These are phyloP conservation scores for Iselma pallidipennis DNA, from an alignment of 2,888 invertebrate species.

Conservation along the genomic window DNA sequence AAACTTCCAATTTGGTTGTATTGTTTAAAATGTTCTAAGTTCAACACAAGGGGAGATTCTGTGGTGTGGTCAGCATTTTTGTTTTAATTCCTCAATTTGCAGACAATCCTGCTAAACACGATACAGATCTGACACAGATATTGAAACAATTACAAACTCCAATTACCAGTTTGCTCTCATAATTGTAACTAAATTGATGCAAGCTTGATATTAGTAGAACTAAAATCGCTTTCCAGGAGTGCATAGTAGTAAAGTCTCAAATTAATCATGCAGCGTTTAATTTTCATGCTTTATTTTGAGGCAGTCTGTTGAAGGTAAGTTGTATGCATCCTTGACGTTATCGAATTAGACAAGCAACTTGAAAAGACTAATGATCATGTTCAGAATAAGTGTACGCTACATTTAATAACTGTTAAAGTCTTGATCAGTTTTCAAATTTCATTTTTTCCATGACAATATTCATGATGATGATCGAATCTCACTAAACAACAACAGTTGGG, in stretches of 20 bases:
- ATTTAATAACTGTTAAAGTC: background rate
- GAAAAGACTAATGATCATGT: conserved; percentile 5
- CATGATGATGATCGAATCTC: background rate
- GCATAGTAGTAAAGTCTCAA: conserved; percentile 6
- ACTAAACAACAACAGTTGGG: background rate
- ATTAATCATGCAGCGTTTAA: conserved; percentile 28
- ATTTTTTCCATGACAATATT: no score
- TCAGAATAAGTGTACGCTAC: no score
- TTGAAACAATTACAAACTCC: background rate
- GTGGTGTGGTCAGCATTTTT: no score
- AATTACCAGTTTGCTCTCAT: no score
- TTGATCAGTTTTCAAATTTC: background rate
- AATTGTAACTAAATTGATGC: background rate
- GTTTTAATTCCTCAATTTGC: background rate
- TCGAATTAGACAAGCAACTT: conserved; percentile 14
- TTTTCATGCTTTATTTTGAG: conserved; percentile 5
- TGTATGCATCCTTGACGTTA: conserved; percentile 17
- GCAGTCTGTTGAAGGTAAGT: conserved; percentile 18
- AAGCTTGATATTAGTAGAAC: background rate
- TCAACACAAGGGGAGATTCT: no score
- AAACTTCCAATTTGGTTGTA: no score
- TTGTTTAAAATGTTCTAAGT: no score
- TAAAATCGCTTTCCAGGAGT: background rate
- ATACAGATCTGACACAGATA: background rate
- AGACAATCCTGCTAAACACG: background rate